phyloP scores from a whole-genome alignment of 2,888 invertebrate genomes.

The Smittia sp. region DNA sequence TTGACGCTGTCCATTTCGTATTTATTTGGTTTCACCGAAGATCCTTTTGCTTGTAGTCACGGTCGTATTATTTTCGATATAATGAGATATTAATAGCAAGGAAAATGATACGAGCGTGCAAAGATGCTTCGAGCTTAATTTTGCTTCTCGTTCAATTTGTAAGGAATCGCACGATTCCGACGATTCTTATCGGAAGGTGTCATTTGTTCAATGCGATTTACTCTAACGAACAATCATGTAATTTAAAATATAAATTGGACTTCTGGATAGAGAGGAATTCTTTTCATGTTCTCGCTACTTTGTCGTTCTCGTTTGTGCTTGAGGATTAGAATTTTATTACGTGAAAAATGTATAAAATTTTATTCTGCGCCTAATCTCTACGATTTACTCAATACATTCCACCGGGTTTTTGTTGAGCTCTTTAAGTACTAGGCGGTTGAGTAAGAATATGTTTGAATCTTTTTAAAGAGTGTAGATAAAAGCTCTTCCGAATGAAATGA shows the following conservation, averaged over 20 bases:
- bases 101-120: too few relatives aligned
- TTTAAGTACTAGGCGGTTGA: neutral
- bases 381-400: constrained; percentile 18
- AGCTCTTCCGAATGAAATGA: neutral
- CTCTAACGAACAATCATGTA: neutral
- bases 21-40: neutral
- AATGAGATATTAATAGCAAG: neutral
- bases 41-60: neutral
- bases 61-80: neutral
- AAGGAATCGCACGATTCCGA: too few relatives aligned
- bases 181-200: too few relatives aligned
- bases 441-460: neutral
- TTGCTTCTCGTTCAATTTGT: too few relatives aligned
- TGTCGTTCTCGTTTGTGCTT: neutral
- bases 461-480: neutral
- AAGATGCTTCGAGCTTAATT: too few relatives aligned
- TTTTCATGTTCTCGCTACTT: neutral
- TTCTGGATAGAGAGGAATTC: neutral
- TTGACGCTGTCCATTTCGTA: neutral
- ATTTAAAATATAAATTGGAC: neutral
- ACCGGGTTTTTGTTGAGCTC: neutral
- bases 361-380: constrained; percentile 29
- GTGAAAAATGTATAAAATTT: constrained; percentile 34
- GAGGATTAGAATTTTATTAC: constrained; percentile 25
- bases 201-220: too few relatives aligned